Evolutionary conservation across 2,797 vertebrate genomes (phyloP), one percentile per base, ranked within the genome.

Genomic region (Poeciliopsis turneri): DNA sequence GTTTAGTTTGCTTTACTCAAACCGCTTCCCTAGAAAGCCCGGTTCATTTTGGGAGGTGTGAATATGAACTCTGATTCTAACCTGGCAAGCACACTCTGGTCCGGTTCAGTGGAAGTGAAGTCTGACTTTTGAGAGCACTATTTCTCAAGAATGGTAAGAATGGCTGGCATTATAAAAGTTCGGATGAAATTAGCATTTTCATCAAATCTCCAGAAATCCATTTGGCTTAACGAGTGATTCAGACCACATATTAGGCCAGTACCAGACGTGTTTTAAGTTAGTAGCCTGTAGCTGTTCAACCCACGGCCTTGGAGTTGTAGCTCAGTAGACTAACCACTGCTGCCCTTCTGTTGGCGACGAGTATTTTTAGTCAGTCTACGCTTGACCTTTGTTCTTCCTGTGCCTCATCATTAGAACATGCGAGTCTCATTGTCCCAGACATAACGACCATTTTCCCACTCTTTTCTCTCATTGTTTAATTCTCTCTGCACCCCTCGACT

Each of bases 291-390:
- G 89, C 80, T 90, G 84, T 88, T 80, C 45, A 90, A 90, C 82
- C 92, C 89, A 77, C 89, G 87, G 91, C 90, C 93, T 93, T 93
- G 86, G 92, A 92, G 90, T 87, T 88, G 86, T 92, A 92, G 86
- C 49, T 43, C 88, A 92, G 87, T 83, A 87, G 90, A 81, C 57
- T 59, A 43, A 82, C 89, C 90, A 86, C 91, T 88, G 90, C 88
- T 88, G 78, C 90, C 86, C 85, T 73, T 80, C 80, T 82, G 82
- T 88, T 80, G 85, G 87, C 78, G 85, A 53, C 55, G 84, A 85
- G 91, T 93, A 92, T 92, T 94, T 93, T 92, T 83, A 90, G 87
- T 84, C 86, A 77, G 90, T 88, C 91, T 90, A 75, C 86, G 86
- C 84, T 88, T 18, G 16, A 72, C 85, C 84, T 88, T 88, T 92